Evolutionary conservation across 2,797 vertebrate genomes (phyloP), one percentile per base, ranked within the genome.

Genomic region (Paedocypris micromegethes): DNA sequence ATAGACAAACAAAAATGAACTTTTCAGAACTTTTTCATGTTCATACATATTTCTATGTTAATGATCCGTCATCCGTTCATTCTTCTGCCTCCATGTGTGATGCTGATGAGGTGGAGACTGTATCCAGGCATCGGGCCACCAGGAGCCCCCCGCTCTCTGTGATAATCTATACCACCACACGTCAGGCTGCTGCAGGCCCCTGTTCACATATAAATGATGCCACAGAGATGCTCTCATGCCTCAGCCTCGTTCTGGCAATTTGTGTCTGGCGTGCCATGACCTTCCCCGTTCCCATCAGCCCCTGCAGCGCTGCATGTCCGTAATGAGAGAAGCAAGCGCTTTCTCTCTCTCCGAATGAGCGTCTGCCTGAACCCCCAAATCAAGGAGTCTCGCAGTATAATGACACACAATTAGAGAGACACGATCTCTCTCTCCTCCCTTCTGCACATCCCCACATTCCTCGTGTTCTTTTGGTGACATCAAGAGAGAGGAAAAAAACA

Each of bases 241-340:
- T 64, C 39, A 38, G 39, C 53, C 68, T 71, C 55, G 57, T 74
- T 77, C 72, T 61, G 52, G 52, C 66, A 56, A 72, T 72, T 68
- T 69, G n/a, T 49, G 51, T 72, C 58, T 54, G 41, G 53, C 57
- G 9, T 65, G 44, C 48, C 57, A n/a, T 62, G 46, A 70, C 69
- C 76, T 74, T 45, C 46, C 62, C 46, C 68, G 64, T 61, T 64
- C 48, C 64, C 59, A 77, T 56, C 44, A 58, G 9, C 66, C 65
- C 72, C 66, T 59, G 62, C 62, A 72, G 69, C 40, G 57, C 48
- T 72, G 47, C 51, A 55, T 62, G 66, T 66, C 43, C 49, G 65
- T 77, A 77, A 75, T 66, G 62, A 75, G 62, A 63, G 41, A 61
- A 56, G 57, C 53, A 66, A 66, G 38, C 60, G 60, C 53, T 41